A percentile compares a stretch with the other conserved stretches of the same genome.
Evolutionary conservation across 1,140 invertebrate species (phyloP).

Genomic region (Sarcophaga bullata): DNA sequence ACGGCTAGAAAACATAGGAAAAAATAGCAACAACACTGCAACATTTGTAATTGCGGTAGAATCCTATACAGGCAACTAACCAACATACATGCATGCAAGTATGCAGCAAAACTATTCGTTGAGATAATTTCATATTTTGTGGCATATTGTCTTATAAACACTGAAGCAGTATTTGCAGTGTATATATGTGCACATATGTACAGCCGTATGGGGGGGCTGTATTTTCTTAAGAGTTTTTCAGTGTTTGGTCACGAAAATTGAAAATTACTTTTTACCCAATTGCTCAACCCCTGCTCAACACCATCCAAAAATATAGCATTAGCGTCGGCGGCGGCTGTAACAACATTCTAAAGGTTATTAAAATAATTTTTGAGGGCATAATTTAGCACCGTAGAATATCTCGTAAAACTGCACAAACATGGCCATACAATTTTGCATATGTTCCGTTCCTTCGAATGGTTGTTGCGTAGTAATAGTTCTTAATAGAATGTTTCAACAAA

Average conservation of each 20-base stretch:
- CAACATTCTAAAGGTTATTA: conserved; percentile 33
- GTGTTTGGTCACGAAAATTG: conserved; percentile 38
- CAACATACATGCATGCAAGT: neutral
- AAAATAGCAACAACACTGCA: neutral
- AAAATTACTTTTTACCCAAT: conserved; percentile 38
- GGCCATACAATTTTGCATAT: neutral
- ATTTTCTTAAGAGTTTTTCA: neutral
- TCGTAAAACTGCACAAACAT: neutral
- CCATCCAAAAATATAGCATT: neutral
- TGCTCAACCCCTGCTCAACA: neutral
- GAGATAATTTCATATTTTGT: conserved; percentile 12
- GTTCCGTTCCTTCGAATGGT: neutral
- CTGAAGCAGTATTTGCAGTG: neutral
- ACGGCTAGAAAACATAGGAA: neutral
- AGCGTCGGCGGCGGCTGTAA: conserved; percentile 28
- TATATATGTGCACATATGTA: neutral
- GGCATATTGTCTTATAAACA: neutral
- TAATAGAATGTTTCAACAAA: neutral
- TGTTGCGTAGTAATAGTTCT: too few species aligned
- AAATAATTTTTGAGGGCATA: conserved; percentile 40
- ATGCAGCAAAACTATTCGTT: neutral
- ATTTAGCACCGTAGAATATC: conserved; percentile 17
- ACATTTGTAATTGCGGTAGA: conserved; percentile 38
- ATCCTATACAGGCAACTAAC: neutral
- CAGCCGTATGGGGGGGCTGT: neutral